Base-by-base conservation (phyloP, 2,888 invertebrate species). In the Erynnis tages region DNA sequence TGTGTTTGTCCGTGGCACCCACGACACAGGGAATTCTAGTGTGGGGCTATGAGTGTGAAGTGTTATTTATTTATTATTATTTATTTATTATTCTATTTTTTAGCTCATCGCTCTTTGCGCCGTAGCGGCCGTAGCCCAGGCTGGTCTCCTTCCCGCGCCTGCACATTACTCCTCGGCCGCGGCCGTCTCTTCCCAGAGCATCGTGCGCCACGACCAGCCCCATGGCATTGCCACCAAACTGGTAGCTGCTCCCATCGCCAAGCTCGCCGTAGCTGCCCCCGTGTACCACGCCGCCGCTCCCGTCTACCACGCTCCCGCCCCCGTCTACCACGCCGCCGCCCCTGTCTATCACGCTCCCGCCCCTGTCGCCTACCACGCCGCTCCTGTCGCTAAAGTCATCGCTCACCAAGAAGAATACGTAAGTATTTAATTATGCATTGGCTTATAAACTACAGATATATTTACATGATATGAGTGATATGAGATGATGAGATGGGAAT, bases 171-270 rank as follows among this genome's bases (percentile, higher is more conserved):
- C 78, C 11, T 56, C 76, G n/a, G 75, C 80, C 17, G 71, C 66
- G 0, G 79, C 78, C 14, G 77, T 81, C 38, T 77, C 81, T 29
- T 80, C 80, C 19, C 79, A 80, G 60, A 80, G 69, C 71, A 77
- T 81, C 61, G 73, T 82, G 35, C 80, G 84, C 56, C 79, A 74
- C 62, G 83, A 81, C 74, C 77, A 69, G 73, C 76, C 44, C 63
- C 76, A 55, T 19, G 61, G 68, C 14, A 66, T 71, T n/a, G 64
- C 71, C 30, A 60, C 56, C 57, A 52, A 55, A 38, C 19, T 56
- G 13, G 55, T 59, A 38, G 73, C 79, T n/a, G 69, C 68, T 6
- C 61, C 60, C 17, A 61, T 65, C 13, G 63, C 65, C 43, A 65
- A 67, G 58, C 60, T 62, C 19, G 69, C 69, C 5, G 58, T 64